A percentile compares a stretch with the other conserved stretches of the same genome.
These are phyloP conservation scores for Leistus spinibarbis DNA, from an alignment of 2,888 invertebrate genomes.

Conservation along the genomic window DNA sequence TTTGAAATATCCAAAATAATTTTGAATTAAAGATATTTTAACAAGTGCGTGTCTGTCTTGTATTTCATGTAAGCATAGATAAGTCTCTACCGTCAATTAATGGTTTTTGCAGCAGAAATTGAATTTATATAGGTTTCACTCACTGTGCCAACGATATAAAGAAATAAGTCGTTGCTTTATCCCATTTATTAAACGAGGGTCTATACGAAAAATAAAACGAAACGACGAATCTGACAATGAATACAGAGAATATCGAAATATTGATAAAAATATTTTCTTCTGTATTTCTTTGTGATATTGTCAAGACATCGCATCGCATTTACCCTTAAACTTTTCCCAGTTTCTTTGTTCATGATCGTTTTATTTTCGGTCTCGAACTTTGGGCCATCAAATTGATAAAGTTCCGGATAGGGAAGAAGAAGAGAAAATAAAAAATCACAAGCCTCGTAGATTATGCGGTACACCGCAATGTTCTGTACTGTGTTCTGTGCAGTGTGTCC, in stretches of 20 bases:
- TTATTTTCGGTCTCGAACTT: conserved; percentile 23
- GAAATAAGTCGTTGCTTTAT: not conserved
- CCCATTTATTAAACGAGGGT: not conserved
- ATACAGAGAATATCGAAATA: conserved; percentile 7
- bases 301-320: conserved; percentile 15
- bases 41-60: too few relatives aligned
- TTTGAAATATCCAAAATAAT: too few relatives aligned
- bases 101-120: too few relatives aligned
- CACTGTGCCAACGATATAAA: too few relatives aligned
- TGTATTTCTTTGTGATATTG: not conserved
- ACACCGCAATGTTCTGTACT: conserved; percentile 14
- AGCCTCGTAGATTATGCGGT: conserved; percentile 28
- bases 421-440: conserved; percentile 14
- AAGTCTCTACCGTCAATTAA: too few relatives aligned
- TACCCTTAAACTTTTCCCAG: conserved; percentile 20
- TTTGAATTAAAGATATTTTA: too few relatives aligned
- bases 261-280: conserved; percentile 7
- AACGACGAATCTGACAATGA: not conserved
- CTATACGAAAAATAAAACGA: not conserved
- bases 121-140: too few relatives aligned
- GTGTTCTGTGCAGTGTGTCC: conserved; percentile 11
- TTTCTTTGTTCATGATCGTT: conserved; percentile 17
- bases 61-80: too few relatives aligned
- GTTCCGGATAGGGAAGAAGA: conserved; percentile 19
- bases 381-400: conserved; percentile 31